Base-by-base conservation (phyloP, 2,888 invertebrate species). In the Boloria selene region DNA sequence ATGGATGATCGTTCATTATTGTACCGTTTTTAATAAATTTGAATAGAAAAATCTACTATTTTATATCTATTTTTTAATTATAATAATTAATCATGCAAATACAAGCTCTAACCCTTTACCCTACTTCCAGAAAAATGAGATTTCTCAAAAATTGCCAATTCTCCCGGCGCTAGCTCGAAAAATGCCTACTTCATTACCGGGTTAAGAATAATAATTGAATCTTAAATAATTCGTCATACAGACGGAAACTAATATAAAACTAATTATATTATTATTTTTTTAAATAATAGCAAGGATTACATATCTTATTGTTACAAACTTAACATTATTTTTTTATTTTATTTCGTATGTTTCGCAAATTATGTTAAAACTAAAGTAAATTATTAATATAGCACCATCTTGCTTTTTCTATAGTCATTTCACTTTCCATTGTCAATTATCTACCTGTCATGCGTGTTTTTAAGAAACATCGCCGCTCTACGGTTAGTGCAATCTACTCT, bases 81-180 rank as follows among this genome's bases (percentile, higher is more conserved):
- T 58, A 69, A 56, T 60, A n/a, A 64, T 60, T 56, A 56, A 62
- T 61, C 53, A 56, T 71, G 66, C 67, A 67, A 58, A 77, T 74
- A 81, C 79, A 84, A 83, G 82, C 84, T 83, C 84, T 74, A 70
- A 70, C 79, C 81, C 74, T 72, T 85, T 81, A 87, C 85, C 84
- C 85, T 84, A 85, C 73, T 68, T 76, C 71, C 71, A 80, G 73
- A 77, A 76, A 81, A 79, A 83, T 88, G 88, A 89, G 88, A 90
- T 90, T 89, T 81, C 89, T 81, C 77, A 74, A 77, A 62, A 77
- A 85, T 85, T 86, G 85, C 88, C 83, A 82, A 70, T 82, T 73
- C 67, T 81, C 88, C 89, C 88, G 87, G 86, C 87, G 67, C 74
- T 72, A 68, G 55, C 61, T 61, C 64, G 58, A 53, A 54, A 64